A percentile compares a stretch with the other conserved stretches of the same genome.
Evolutionary conservation across 2,113 vertebrate genomes (phyloP).

Genomic region (Neolamprologus hecqui): DNA sequence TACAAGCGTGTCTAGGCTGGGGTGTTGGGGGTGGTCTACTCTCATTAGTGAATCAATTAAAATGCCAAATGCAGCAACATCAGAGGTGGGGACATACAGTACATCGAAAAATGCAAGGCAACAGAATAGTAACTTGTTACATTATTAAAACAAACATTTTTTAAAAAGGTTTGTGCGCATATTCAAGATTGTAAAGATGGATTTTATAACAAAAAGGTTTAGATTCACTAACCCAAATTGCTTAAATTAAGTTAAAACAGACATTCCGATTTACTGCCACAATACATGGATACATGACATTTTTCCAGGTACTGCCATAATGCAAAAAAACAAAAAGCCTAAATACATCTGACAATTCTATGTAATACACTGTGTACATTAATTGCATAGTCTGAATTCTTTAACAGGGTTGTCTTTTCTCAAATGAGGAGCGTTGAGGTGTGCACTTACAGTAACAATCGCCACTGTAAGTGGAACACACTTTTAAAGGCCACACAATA

Average conservation of each 20-base stretch:
- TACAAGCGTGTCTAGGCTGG: neutral
- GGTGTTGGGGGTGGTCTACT: neutral
- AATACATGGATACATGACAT: neutral
- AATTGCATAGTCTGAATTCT: neutral
- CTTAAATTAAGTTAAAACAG: neutral
- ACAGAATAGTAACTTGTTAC: neutral
- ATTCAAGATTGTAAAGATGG: neutral
- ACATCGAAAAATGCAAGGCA: neutral
- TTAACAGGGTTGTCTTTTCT: neutral
- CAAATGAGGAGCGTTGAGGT: neutral
- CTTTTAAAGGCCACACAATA: neutral
- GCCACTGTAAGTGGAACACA: neutral
- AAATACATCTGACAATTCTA: neutral
- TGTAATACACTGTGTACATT: neutral
- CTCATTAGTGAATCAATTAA: conserved; percentile 50
- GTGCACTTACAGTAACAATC: neutral
- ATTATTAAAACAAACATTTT: neutral
- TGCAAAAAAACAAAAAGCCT: neutral
- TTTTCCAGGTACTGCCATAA: neutral
- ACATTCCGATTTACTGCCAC: neutral
- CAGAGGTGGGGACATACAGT: neutral
- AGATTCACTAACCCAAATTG: neutral
- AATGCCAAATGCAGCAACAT: conserved; percentile 1
- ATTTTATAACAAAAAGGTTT: neutral
- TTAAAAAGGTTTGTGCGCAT: neutral